These are phyloP conservation scores for Panagrolaimus sp. DNA, from an alignment of 1,140 invertebrate species.

Conservation along the genomic window DNA sequence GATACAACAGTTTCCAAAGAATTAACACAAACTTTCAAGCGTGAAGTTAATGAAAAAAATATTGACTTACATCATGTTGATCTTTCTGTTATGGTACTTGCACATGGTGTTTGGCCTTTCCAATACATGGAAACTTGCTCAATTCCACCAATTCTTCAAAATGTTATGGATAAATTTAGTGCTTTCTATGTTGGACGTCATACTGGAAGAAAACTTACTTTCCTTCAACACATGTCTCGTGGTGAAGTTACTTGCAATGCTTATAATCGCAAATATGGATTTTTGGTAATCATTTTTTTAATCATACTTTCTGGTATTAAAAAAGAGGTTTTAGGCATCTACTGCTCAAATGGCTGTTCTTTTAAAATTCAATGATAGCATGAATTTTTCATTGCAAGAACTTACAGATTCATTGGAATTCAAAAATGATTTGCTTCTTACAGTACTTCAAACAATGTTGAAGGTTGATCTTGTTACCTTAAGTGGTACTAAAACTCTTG, in stretches of 20 bases:
- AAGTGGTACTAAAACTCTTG: constrained; percentile 1
- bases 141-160: not conserved
- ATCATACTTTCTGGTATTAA: not conserved
- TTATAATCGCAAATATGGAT: constrained; percentile 68
- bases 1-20: not conserved
- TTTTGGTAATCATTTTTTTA: constrained; percentile 59
- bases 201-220: constrained; percentile 91
- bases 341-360: constrained; percentile 98
- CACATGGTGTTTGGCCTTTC: not conserved
- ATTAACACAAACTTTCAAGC: not conserved
- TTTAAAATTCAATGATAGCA: constrained; percentile 85
- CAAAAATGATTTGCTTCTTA: constrained; percentile 63
- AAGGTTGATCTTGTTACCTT: constrained; percentile 78
- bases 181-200: constrained; percentile 90
- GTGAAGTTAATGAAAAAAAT: not conserved
- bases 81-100: not conserved
- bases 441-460: constrained; percentile 63
- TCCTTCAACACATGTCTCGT: constrained; percentile 95
- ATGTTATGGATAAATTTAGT: constrained; percentile 25
- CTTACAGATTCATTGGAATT: constrained; percentile 80
- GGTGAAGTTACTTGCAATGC: constrained; percentile 93
- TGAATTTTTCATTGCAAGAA: constrained; percentile 78
- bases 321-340: constrained; percentile 83
- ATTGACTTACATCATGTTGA: not conserved
- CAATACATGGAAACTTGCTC: not conserved